phyloP scores from a whole-genome alignment of 2,888 invertebrate species.

The Drosophila neonasuta region DNA sequence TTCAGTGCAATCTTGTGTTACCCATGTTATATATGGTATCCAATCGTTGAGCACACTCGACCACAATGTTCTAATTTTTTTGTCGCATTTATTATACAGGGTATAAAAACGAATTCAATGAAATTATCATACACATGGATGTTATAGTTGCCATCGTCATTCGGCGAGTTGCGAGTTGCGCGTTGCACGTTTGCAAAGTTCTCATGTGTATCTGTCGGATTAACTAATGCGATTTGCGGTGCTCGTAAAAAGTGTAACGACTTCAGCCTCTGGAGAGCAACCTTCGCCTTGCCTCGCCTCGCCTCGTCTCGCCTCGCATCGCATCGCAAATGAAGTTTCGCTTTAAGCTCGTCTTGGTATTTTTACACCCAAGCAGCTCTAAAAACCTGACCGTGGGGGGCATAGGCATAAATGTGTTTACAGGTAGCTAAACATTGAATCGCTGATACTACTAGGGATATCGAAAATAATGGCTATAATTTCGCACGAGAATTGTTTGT shows the following conservation, averaged over 20 bases:
- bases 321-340: constrained; percentile 50
- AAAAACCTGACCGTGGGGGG: constrained; percentile 58
- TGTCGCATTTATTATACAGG: constrained; percentile 18
- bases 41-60: neutral
- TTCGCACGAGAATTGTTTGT: constrained; percentile 29
- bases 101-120: constrained; percentile 61
- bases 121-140: constrained; percentile 63
- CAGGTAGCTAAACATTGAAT: constrained; percentile 59
- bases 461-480: constrained; percentile 36
- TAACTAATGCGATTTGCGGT: constrained; percentile 73
- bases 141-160: constrained; percentile 38
- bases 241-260: constrained; percentile 74
- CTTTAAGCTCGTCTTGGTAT: constrained; percentile 28
- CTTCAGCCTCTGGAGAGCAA: constrained; percentile 46
- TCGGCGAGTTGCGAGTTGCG: constrained; percentile 40
- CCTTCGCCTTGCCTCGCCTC: neutral
- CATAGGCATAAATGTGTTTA: constrained; percentile 49
- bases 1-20: neutral
- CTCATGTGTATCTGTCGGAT: constrained; percentile 71
- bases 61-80: neutral
- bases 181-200: constrained; percentile 32
- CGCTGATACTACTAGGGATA: constrained; percentile 45
- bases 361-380: constrained; percentile 45
- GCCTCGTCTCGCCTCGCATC: too few relatives aligned
- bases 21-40: neutral